Base-by-base conservation (phyloP, 2,797 vertebrate species). In the Glyptemys insculpta region DNA sequence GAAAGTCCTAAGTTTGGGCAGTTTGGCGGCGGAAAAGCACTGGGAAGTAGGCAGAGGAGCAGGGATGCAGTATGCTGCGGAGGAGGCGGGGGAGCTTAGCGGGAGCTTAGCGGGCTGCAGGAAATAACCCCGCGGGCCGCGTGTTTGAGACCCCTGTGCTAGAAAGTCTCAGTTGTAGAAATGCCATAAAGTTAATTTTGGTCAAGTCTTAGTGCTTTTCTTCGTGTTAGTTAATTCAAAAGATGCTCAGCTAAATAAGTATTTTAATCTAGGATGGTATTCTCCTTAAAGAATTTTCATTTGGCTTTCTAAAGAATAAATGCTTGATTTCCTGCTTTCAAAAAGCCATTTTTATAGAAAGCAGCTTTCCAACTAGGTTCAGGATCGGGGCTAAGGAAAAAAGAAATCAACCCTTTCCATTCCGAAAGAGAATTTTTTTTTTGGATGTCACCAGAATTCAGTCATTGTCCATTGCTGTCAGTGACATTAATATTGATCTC, bases 391-490 rank as follows among this genome's bases (percentile, higher is more conserved):
- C 68, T 68, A 83, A 52, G 9, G 84, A 90, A 76, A 86, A 86
- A 53, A 80, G 4, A 5, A 4, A 88, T 78, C 89, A 56, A 88
- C 89, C 54, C 4, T 85, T 19, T 79, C 88, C 37, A 15, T 87
- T 89, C 65, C 5, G 31, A 6, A 31, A 31, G 16, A n/a, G 4
- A 65, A 18, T 44, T 3, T 86, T 83, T 86, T 82, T 80, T 81
- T 83, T 29, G 80, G 96, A 59, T 2, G 78, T 62, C 84, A 93
- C 72, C 62, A 87, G 91, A 82, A 85, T 91, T 86, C 12, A 52
- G 11, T 57, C 27, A 59, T 76, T 83, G 4, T 62, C 92, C 56
- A 47, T 87, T 54, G 3, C 7, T 57, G 34, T 37, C 1, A 94
- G 56, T 85, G 79, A 37, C 54, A 56, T 88, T 91, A 86, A 44